A percentile compares a stretch with the other conserved stretches of the same genome.
phyloP scores from a whole-genome alignment of 2,113 vertebrate genomes.

The Odontophorus gujanensis region DNA sequence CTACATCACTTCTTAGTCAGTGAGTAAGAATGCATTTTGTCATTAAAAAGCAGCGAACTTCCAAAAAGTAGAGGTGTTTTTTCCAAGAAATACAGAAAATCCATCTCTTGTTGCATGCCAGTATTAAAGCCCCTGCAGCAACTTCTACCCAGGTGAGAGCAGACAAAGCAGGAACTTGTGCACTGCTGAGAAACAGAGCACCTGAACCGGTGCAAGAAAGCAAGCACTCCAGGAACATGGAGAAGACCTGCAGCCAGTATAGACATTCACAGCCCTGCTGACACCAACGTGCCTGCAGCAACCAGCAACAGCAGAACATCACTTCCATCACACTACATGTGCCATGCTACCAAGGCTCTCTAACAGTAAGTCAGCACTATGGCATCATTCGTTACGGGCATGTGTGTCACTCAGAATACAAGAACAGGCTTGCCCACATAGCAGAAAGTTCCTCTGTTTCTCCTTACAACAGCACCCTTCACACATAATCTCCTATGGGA shows the following conservation, averaged over 20 bases:
- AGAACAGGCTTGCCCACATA: neutral
- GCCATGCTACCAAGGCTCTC: neutral
- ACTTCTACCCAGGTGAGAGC: neutral
- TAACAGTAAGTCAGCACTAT: neutral
- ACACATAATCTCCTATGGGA: neutral
- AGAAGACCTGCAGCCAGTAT: neutral
- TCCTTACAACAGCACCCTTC: neutral
- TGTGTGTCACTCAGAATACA: neutral
- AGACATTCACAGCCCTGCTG: neutral
- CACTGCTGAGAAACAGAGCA: conserved; percentile 1
- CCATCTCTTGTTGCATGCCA: neutral
- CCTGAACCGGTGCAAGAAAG: conserved; percentile 12
- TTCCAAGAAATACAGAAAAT: neutral
- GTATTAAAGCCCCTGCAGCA: neutral
- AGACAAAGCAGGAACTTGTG: rapidly evolving
- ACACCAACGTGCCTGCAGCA: neutral
- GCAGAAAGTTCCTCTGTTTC: neutral
- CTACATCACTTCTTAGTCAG: neutral
- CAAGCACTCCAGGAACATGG: neutral
- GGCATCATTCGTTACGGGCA: neutral
- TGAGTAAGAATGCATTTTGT: neutral
- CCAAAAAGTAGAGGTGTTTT: neutral
- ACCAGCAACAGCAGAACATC: neutral
- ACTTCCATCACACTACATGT: neutral
- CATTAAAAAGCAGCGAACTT: neutral